Evolutionary conservation across 2,113 vertebrate genomes (phyloP).

Genomic region (Sinocyclocheilus anshuiensis): DNA sequence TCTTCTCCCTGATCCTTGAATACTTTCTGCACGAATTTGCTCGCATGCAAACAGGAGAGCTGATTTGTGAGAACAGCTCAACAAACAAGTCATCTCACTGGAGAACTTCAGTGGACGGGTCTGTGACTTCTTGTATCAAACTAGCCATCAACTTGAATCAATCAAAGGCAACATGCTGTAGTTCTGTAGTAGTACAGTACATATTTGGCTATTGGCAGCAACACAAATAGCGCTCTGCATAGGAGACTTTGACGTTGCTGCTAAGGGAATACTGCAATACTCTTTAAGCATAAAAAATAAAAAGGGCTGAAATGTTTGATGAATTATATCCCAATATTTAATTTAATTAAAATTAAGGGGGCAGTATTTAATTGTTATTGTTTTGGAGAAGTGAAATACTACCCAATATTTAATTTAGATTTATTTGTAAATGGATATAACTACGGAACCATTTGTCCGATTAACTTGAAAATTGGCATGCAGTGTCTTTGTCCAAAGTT

Average conservation of each 20-base stretch:
- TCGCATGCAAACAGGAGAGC: neutral
- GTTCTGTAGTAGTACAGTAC: no score
- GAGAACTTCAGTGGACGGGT: neutral
- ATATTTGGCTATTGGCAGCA: neutral
- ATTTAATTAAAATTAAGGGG: no score
- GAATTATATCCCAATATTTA: neutral
- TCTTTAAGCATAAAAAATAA: neutral
- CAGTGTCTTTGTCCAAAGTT: no score
- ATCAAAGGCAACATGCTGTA: neutral
- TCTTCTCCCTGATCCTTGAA: neutral
- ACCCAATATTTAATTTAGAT: neutral
- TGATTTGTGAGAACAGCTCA: neutral
- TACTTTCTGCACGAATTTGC: neutral
- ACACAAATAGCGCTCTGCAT: neutral
- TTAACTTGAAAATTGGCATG: no score
- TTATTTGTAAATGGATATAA: no score
- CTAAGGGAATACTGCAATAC: neutral
- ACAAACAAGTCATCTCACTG: neutral
- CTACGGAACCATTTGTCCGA: no score
- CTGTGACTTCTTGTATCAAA: neutral
- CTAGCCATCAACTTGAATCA: constrained; percentile 8
- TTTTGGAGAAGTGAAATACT: neutral
- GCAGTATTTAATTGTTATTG: no score
- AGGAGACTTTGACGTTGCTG: neutral
- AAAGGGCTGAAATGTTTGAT: neutral